These are phyloP conservation scores for Sebastes ruberrimus DNA, from an alignment of 2,797 vertebrate species.

Conservation along the genomic window DNA sequence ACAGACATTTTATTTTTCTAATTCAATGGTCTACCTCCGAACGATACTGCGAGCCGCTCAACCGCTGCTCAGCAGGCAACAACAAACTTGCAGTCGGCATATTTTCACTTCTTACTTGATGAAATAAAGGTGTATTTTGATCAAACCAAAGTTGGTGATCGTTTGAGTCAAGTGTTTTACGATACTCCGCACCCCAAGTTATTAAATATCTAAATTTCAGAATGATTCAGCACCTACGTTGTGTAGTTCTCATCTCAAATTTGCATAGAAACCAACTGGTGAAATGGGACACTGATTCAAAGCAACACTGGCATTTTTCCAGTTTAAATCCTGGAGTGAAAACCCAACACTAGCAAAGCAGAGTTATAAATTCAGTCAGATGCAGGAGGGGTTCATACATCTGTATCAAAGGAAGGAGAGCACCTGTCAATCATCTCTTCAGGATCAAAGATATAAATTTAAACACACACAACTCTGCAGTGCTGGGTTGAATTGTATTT, in stretches of 20 bases:
- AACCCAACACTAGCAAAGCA: background rate
- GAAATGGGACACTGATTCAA: background rate
- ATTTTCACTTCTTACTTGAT: too few relatives aligned
- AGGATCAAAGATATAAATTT: slow-evolving; percentile 23
- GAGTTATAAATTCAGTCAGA: background rate
- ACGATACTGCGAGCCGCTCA: too few relatives aligned
- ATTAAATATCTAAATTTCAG: background rate
- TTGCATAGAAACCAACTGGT: background rate
- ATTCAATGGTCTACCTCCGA: too few relatives aligned
- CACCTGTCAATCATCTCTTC: slow-evolving; percentile 33
- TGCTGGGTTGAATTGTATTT: background rate
- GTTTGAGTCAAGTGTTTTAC: too few relatives aligned
- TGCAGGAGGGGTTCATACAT: background rate
- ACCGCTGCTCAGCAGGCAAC: too few relatives aligned
- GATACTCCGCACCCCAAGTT: background rate
- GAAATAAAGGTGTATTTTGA: too few relatives aligned
- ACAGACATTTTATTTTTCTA: too few relatives aligned
- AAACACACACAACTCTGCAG: slow-evolving; percentile 21
- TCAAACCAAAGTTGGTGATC: too few relatives aligned
- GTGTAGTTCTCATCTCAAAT: background rate
- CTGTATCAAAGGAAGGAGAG: slow-evolving; percentile 16
- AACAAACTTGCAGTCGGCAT: too few relatives aligned
- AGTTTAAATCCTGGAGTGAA: background rate
- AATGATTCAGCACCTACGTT: background rate
- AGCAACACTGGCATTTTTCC: background rate